Evolutionary conservation across 1,140 invertebrate genomes (phyloP).

Genomic region (Brachionus angularis): DNA sequence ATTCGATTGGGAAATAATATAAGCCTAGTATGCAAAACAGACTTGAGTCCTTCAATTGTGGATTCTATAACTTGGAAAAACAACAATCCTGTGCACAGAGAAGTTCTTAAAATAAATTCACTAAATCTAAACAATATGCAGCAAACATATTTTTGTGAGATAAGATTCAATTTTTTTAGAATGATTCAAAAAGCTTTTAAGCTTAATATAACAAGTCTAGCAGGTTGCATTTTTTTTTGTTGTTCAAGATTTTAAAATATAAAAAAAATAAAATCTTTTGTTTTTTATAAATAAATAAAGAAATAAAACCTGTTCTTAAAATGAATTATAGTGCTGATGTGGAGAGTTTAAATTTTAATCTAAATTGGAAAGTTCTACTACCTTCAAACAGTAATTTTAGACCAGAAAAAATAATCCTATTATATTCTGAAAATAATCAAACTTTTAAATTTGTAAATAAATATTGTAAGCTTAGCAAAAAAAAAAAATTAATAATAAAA

Average conservation of each 20-base stretch:
- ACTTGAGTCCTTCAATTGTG: background rate
- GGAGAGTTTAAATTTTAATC: background rate
- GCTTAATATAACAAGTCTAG: background rate
- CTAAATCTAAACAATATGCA: slow-evolving; percentile 5
- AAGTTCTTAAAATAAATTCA: background rate
- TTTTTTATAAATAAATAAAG: background rate
- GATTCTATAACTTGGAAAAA: slow-evolving; percentile 27
- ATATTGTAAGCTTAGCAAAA: slow-evolving; percentile 10
- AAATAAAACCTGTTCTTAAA: slow-evolving; percentile 5
- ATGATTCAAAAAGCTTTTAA: slow-evolving; percentile 43
- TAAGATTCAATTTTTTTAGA: background rate
- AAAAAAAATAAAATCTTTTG: background rate
- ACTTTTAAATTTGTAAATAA: slow-evolving; percentile 35
- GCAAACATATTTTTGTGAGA: slow-evolving; percentile 38
- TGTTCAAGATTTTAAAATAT: background rate
- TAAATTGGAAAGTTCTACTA: slow-evolving; percentile 7
- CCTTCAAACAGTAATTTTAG: slow-evolving; percentile 6
- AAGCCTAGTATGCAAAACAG: slow-evolving; percentile 19
- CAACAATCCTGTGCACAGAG: background rate
- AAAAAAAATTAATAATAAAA: no score
- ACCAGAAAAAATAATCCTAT: slow-evolving; percentile 19
- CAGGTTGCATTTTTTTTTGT: background rate
- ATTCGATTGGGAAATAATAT: slow-evolving; percentile 11
- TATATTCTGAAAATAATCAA: slow-evolving; percentile 29
- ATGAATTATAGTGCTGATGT: background rate